Evolutionary conservation across 2,888 invertebrate species (phyloP), one percentile per base, ranked within the genome.

Genomic region (Formica aserva): DNA sequence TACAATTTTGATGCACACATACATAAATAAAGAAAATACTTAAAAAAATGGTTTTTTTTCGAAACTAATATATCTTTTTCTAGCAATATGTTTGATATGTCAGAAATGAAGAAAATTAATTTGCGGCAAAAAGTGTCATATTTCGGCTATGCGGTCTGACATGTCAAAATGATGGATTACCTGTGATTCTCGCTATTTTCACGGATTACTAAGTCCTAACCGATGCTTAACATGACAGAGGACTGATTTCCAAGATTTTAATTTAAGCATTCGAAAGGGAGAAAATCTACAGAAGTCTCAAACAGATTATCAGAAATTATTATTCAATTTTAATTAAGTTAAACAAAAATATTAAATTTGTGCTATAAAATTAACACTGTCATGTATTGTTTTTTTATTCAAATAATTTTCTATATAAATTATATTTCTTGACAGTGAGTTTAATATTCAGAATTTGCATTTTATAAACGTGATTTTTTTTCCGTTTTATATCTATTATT

Each of bases 131-230:
- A 32, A 41, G 57, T 57, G 41, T 45, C 78, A 38, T 55, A 38
- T 77, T 66, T 52, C 35, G 11, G 8, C 0, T 32, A 4, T 78
- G 32, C 32, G 32, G 69, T 78, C 78, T 13, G 57, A 32, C 29
- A 69, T 18, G 78, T 71, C 71, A 78, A 57, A 41, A 78, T 78
- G 71, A 78, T 78, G 71, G 45, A 78, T 69, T 71, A 35, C 22
- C n/a, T 29, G 29, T 71, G 57, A 57, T 57, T 78, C 41, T 71
- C 18, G 29, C 32, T 71, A 78, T 78, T 76, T 76, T 63, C 41
- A 78, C 29, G 11, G 66, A 66, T 52, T 52, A 35, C 22, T 52
- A 57, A 69, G 32, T n/a, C 29, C n/a, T 41, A 67, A 77, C 55
- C 67, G 22, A 41, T 41, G 13, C 22, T 55, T 57, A 32, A 69